phyloP scores from a whole-genome alignment of 1,140 invertebrate genomes.

The Neodiprion pinetum region DNA sequence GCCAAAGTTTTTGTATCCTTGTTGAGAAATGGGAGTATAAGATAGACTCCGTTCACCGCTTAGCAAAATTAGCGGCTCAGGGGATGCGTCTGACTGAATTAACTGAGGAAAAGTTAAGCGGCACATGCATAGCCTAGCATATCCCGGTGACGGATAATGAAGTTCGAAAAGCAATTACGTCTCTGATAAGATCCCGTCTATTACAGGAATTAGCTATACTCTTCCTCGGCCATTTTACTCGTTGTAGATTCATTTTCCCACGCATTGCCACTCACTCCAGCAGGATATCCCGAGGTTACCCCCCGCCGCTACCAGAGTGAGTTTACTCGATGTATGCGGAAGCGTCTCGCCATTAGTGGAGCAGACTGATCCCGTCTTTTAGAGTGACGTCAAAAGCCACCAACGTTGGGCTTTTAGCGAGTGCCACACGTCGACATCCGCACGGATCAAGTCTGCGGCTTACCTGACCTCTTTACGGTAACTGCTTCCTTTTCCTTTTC shows the following conservation, averaged over 20 bases:
- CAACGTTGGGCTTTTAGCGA: slow-evolving; percentile 27
- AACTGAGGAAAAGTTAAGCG: no score
- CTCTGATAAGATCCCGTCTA: no score
- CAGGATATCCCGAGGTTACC: no score
- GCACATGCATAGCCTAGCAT: no score
- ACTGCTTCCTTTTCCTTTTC: not conserved
- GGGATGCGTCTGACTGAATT: not conserved
- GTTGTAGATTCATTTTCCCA: no score
- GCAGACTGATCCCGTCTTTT: slow-evolving; percentile 14
- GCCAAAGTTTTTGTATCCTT: not conserved
- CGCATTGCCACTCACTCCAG: no score
- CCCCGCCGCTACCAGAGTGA: no score
- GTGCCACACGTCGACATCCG: slow-evolving; percentile 25
- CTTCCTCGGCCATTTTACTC: no score
- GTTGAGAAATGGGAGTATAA: not conserved
- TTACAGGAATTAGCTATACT: no score
- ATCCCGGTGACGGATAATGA: no score
- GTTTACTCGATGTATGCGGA: no score
- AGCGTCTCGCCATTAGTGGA: not conserved
- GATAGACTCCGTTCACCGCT: not conserved
- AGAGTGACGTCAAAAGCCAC: slow-evolving; percentile 6
- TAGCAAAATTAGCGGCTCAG: not conserved
- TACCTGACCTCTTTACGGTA: slow-evolving; percentile 11
- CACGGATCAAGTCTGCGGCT: slow-evolving; percentile 20
- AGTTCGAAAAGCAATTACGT: no score